Evolutionary conservation across 1,140 invertebrate genomes (phyloP).

Genomic region (Phocides pigmalion): DNA sequence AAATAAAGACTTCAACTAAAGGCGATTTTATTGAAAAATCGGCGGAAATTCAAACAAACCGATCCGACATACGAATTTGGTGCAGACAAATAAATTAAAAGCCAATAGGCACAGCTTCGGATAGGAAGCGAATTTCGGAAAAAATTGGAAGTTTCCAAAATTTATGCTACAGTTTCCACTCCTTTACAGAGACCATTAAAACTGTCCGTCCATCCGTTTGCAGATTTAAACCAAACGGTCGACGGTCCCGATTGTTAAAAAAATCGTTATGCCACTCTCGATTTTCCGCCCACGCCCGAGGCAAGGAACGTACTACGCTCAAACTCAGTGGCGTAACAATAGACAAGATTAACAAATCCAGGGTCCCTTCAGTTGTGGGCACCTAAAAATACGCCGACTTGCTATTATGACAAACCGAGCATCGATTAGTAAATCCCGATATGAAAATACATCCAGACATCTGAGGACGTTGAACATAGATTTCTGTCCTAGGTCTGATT

Average conservation of each 20-base stretch:
- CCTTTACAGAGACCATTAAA: constrained; percentile 72
- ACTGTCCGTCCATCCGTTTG: constrained; percentile 67
- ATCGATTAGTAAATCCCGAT: too few species aligned
- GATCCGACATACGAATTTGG: constrained; percentile 37
- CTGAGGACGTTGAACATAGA: too few species aligned
- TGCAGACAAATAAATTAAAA: constrained; percentile 70
- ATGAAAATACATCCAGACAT: too few species aligned
- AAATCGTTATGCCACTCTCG: constrained; percentile 68
- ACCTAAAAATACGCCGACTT: too few species aligned
- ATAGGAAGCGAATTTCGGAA: constrained; percentile 47
- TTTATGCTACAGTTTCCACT: constrained; percentile 63
- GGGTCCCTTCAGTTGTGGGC: too few species aligned
- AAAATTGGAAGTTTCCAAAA: constrained; percentile 63
- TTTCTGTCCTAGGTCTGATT: too few species aligned
- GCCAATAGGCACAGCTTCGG: constrained; percentile 54
- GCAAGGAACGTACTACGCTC: constrained; percentile 36
- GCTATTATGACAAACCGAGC: too few species aligned
- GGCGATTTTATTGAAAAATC: constrained; percentile 41
- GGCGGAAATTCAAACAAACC: constrained; percentile 42
- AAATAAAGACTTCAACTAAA: too few species aligned
- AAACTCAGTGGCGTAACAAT: background rate
- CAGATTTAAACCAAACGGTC: constrained; percentile 71
- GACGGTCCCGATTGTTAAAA: constrained; percentile 69
- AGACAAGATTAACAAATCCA: background rate
- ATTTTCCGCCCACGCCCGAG: constrained; percentile 59